Conservation (phyloP, 2,888 invertebrate genomes). For the Thyatira batis region DNA sequence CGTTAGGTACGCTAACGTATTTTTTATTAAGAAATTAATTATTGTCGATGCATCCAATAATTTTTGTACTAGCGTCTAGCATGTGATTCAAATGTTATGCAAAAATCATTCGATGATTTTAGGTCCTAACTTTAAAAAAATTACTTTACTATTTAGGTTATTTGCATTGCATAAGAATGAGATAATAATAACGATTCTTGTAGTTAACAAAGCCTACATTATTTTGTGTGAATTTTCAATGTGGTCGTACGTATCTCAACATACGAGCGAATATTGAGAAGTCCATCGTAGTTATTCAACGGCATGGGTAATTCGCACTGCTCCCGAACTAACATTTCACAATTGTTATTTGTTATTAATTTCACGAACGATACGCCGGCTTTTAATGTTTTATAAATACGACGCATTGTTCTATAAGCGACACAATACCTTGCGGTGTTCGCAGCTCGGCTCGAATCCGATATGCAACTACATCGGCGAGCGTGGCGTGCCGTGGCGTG, state of each 20-base stretch:
- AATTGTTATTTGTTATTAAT: conserved; percentile 83
- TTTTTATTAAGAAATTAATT: no score
- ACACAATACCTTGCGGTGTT: conserved; percentile 76
- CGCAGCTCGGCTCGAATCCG: conserved; percentile 67
- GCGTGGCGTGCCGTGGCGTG: conserved; percentile 27
- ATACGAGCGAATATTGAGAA: conserved; percentile 33
- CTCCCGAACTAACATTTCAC: conserved; percentile 79
- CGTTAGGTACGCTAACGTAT: no score
- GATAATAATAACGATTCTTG: not conserved
- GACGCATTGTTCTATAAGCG: conserved; percentile 80
- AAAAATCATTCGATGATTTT: no score
- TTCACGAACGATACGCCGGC: conserved; percentile 81
- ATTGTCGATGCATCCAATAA: no score
- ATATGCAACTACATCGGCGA: conserved; percentile 56
- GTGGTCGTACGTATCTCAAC: not conserved
- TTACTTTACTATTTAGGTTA: no score
- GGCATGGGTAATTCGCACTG: conserved; percentile 75
- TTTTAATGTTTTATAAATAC: conserved; percentile 82
- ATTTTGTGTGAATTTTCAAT: not conserved
- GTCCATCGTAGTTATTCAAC: conserved; percentile 55
- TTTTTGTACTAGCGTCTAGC: no score
- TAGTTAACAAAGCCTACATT: not conserved
- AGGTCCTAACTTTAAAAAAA: no score
- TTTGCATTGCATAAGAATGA: no score
- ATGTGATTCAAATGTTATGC: no score